Evolutionary conservation across 2,797 vertebrate species (phyloP).

Genomic region (Pangasius mekongensis): DNA sequence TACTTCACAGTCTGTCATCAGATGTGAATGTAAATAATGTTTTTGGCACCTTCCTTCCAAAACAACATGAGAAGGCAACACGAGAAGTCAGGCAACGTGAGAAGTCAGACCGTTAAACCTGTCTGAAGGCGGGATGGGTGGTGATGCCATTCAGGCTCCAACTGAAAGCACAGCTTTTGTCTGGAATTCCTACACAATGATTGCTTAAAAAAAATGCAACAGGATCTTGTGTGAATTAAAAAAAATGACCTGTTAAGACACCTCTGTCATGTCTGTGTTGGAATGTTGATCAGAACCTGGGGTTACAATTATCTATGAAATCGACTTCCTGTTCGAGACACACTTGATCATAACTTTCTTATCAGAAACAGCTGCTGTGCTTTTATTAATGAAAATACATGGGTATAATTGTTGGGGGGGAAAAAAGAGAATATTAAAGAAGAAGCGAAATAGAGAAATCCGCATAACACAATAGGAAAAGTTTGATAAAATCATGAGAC

Average conservation of each 20-base stretch:
- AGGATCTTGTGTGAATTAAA: constrained; percentile 1
- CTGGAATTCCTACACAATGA: constrained; percentile 23
- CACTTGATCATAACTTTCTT: too few relatives aligned
- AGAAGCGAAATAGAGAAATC: constrained; percentile 17
- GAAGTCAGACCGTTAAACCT: constrained; percentile 40
- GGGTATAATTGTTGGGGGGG: too few relatives aligned
- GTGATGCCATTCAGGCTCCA: constrained; percentile 25
- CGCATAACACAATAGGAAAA: not conserved
- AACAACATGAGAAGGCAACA: constrained; percentile 17
- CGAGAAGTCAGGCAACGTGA: constrained; percentile 43
- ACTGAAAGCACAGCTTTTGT: constrained; percentile 16
- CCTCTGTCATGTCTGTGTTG: not conserved
- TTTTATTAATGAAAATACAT: not conserved
- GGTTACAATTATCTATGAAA: not conserved
- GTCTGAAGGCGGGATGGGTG: constrained; percentile 18
- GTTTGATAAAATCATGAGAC: not conserved
- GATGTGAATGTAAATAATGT: constrained; percentile 38
- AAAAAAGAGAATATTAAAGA: not conserved
- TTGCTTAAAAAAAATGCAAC: not conserved
- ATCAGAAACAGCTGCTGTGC: not conserved
- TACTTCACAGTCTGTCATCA: constrained; percentile 36
- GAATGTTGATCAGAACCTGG: not conserved
- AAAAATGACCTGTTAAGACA: not conserved
- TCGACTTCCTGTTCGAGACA: constrained; percentile 1
- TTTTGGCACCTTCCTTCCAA: constrained; percentile 39